Percentiles rank a stretch among this genome's conserved stretches.
Evolutionary conservation across 2,113 vertebrate species (phyloP).

Genomic region (Sitta europaea): DNA sequence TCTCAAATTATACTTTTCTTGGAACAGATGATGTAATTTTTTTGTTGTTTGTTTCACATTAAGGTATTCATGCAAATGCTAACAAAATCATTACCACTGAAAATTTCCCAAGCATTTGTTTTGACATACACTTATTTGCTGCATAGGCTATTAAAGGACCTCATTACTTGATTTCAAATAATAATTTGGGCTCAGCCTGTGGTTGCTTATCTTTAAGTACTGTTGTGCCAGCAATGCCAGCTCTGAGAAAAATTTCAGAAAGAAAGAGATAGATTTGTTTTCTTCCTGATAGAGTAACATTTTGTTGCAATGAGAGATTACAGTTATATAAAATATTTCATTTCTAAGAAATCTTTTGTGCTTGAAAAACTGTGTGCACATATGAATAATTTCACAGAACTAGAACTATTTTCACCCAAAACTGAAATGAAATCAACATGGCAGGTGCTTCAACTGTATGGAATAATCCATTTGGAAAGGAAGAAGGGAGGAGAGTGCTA

Average conservation of each 20-base stretch:
- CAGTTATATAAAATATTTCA: background rate
- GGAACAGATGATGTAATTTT: background rate
- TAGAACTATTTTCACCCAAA: constrained; percentile 10
- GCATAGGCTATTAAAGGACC: background rate
- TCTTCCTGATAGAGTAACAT: background rate
- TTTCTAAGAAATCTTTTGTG: constrained; percentile 4
- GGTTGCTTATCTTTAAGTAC: background rate
- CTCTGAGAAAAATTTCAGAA: background rate
- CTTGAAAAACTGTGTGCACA: background rate
- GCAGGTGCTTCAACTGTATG: constrained; percentile 32
- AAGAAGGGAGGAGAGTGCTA: background rate
- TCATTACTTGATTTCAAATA: background rate
- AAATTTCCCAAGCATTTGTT: background rate
- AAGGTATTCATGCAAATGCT: background rate
- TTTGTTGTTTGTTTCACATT: background rate
- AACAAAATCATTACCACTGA: background rate
- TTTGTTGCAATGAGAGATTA: background rate
- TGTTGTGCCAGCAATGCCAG: background rate
- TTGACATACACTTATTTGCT: background rate
- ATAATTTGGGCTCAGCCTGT: background rate
- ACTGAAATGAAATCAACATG: constrained; percentile 10
- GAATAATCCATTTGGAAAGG: background rate
- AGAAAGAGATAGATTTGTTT: background rate
- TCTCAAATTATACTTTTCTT: background rate
- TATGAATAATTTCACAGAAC: constrained; percentile 20